Conservation (phyloP, 2,888 invertebrate genomes). For the Beris chalybata region DNA sequence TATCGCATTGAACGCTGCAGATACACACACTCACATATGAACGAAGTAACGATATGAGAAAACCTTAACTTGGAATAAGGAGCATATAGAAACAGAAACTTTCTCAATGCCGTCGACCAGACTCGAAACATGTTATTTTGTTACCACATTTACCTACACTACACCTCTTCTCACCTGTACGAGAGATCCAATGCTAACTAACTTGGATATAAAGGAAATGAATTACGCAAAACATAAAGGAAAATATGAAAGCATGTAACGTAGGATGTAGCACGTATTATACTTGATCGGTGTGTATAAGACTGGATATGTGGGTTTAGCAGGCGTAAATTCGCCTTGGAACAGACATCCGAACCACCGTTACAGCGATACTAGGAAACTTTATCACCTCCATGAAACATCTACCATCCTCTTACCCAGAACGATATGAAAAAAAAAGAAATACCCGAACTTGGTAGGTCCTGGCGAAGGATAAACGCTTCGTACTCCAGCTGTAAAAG, state of each 20-base stretch:
- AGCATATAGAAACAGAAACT: too few species aligned
- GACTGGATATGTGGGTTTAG: slow-evolving; percentile 3
- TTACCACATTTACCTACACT: neutral
- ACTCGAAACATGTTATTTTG: slow-evolving; percentile 1
- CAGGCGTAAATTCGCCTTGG: slow-evolving; percentile 2
- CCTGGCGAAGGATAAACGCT: slow-evolving; percentile 11
- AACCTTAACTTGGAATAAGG: too few species aligned
- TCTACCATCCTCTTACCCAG: too few species aligned
- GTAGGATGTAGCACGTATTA: neutral
- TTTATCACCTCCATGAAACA: too few species aligned
- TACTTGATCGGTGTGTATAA: neutral
- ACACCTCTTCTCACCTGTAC: neutral
- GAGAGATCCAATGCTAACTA: slow-evolving; percentile 18
- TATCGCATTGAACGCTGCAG: slow-evolving; percentile 11
- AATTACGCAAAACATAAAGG: slow-evolving; percentile 23
- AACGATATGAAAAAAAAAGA: too few species aligned
- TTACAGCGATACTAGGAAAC: too few species aligned
- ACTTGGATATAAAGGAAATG: slow-evolving; percentile 20
- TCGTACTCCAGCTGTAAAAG: slow-evolving; percentile 12
- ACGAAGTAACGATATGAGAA: neutral
- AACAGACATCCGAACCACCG: too few species aligned
- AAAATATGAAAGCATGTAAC: slow-evolving; percentile 20
- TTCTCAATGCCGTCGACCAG: too few species aligned
- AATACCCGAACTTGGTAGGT: too few species aligned
- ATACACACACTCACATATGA: slow-evolving; percentile 1